Evolutionary conservation across 1,140 invertebrate genomes (phyloP).

Genomic region (Temnothorax longispinosus): DNA sequence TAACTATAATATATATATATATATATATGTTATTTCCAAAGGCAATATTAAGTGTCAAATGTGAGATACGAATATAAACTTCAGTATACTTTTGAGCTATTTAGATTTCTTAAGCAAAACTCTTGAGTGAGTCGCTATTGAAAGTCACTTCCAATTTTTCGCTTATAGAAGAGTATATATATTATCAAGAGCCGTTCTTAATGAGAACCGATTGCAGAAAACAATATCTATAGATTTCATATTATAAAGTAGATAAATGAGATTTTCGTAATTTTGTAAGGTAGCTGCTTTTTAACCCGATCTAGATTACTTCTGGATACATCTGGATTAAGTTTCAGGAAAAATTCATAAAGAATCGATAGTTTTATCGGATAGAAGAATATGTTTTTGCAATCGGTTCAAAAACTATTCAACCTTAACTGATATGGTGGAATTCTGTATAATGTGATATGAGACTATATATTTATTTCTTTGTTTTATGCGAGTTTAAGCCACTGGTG

Average conservation of each 20-base stretch:
- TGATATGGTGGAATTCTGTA: constrained; percentile 35
- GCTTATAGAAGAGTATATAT: background rate
- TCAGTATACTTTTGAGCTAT: background rate
- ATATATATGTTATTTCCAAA: background rate
- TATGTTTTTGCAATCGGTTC: constrained; percentile 25
- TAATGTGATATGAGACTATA: constrained; percentile 28
- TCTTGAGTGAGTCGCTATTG: background rate
- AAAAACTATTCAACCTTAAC: constrained; percentile 37
- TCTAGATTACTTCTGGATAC: background rate
- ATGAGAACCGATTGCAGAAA: constrained; percentile 21
- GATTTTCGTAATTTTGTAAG: background rate
- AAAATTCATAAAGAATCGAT: background rate
- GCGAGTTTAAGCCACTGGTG: constrained; percentile 9
- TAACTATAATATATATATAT: background rate
- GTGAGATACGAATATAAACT: constrained; percentile 24
- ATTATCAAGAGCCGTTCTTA: constrained; percentile 1
- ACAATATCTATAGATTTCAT: constrained; percentile 2
- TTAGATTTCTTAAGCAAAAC: constrained; percentile 10
- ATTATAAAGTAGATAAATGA: background rate
- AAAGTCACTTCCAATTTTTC: constrained; percentile 6
- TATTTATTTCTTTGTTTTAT: constrained; percentile 20
- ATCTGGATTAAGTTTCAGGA: constrained; percentile 1
- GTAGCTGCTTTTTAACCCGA: background rate
- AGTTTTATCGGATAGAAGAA: background rate
- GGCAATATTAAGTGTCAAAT: background rate